Conservation (phyloP, 1,140 invertebrate species). For the Stegodyphus dumicola region DNA sequence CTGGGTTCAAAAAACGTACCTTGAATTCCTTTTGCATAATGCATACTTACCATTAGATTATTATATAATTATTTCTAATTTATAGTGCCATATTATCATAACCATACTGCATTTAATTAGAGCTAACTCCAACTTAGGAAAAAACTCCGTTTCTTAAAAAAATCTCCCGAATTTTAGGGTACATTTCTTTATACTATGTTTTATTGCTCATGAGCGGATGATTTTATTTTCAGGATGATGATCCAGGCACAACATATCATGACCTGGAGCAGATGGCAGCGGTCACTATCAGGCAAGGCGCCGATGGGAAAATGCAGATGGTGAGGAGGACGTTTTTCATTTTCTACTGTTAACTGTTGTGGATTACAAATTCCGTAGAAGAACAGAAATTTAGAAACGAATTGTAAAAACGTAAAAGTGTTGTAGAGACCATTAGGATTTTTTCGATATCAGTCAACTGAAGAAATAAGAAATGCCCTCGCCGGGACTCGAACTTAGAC, state of each 20-base stretch:
- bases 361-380: neutral
- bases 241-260: constrained; percentile 82
- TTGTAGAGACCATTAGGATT: neutral
- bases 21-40: no score
- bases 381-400: neutral
- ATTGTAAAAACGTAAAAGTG: neutral
- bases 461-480: neutral
- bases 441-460: neutral
- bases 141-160: no score
- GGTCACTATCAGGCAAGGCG: constrained; percentile 79
- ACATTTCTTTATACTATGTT: no score
- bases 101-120: no score
- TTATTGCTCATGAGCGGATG: no score
- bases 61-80: no score
- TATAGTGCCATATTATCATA: no score
- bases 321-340: constrained; percentile 74
- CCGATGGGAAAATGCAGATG: constrained; percentile 82
- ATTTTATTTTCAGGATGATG: constrained; percentile 24
- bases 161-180: no score
- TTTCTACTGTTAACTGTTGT: neutral
- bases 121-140: no score
- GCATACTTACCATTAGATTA: no score
- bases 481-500: no score
- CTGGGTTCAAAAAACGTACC: no score
- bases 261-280: constrained; percentile 86